These are phyloP conservation scores for Platycnemis pennipes DNA, from an alignment of 2,888 invertebrate genomes.

Conservation along the genomic window DNA sequence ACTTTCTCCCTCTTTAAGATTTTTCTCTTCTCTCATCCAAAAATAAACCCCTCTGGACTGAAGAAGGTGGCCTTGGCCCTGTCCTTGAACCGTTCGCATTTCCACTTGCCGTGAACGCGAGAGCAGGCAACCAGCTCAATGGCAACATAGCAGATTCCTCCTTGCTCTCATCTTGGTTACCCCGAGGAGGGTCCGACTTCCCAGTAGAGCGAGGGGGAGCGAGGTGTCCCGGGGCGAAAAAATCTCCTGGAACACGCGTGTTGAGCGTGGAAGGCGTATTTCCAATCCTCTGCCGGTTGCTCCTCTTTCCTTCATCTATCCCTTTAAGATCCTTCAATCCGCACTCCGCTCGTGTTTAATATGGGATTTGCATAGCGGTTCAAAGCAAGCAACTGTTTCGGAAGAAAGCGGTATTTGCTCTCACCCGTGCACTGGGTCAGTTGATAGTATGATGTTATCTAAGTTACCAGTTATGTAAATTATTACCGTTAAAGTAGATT, in stretches of 20 bases:
- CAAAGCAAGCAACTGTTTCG: background rate
- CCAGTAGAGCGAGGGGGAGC: background rate
- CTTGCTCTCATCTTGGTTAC: background rate
- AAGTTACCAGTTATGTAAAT: too few relatives aligned
- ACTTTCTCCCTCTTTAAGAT: background rate
- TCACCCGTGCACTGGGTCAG: background rate
- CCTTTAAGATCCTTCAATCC: background rate
- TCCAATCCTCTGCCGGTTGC: background rate
- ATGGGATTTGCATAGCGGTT: background rate
- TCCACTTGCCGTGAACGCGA: slow-evolving; percentile 7
- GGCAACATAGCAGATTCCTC: too few relatives aligned
- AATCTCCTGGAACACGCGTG: background rate
- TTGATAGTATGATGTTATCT: too few relatives aligned
- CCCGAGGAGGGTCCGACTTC: background rate
- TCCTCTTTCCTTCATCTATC: too few relatives aligned
- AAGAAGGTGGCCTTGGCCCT: slow-evolving; percentile 51
- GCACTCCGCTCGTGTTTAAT: background rate
- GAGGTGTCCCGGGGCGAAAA: background rate
- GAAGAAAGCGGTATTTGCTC: background rate
- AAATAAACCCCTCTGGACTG: slow-evolving; percentile 30
- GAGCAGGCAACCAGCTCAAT: background rate
- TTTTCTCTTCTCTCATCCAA: background rate
- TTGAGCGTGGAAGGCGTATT: background rate
- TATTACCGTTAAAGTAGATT: too few relatives aligned
- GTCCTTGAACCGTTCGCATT: slow-evolving; percentile 39